phyloP scores from a whole-genome alignment of 2,888 invertebrate species.

The Dynastes maya region DNA sequence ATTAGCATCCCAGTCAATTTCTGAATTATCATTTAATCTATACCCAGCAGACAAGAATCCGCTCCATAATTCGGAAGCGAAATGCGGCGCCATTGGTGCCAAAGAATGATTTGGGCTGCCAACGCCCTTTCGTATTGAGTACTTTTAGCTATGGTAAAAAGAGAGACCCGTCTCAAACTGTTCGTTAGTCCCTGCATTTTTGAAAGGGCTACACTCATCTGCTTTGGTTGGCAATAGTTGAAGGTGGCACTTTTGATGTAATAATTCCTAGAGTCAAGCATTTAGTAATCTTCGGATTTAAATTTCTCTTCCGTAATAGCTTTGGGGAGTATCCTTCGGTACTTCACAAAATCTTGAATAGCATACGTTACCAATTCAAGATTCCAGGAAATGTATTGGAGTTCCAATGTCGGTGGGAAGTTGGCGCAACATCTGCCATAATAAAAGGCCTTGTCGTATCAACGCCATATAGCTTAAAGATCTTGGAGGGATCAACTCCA shows the following conservation, averaged over 20 bases:
- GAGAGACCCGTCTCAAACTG: constrained; percentile 78
- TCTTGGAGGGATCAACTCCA: constrained; percentile 92
- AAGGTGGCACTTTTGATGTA: constrained; percentile 84
- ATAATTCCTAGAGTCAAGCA: constrained; percentile 86
- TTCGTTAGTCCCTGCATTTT: constrained; percentile 90
- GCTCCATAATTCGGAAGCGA: constrained; percentile 92
- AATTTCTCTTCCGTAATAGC: constrained; percentile 72
- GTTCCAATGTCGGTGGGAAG: constrained; percentile 92
- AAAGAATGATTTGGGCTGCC: constrained; percentile 87
- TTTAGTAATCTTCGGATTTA: constrained; percentile 75
- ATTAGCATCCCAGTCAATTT: constrained; percentile 79
- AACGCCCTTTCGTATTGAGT: constrained; percentile 85
- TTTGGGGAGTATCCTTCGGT: constrained; percentile 70
- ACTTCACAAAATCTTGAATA: constrained; percentile 78
- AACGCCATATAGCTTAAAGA: constrained; percentile 86
- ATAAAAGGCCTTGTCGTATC: constrained; percentile 94
- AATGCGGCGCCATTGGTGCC: constrained; percentile 92
- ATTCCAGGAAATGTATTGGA: constrained; percentile 88
- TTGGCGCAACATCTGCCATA: constrained; percentile 91
- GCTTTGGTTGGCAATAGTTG: constrained; percentile 83
- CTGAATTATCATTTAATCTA: constrained; percentile 71
- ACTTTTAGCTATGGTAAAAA: constrained; percentile 77
- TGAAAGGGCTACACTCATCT: constrained; percentile 90
- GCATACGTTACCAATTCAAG: constrained; percentile 87
- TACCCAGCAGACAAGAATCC: constrained; percentile 80